phyloP scores from a whole-genome alignment of 1,140 invertebrate species.

The Rhysida immarginata region DNA sequence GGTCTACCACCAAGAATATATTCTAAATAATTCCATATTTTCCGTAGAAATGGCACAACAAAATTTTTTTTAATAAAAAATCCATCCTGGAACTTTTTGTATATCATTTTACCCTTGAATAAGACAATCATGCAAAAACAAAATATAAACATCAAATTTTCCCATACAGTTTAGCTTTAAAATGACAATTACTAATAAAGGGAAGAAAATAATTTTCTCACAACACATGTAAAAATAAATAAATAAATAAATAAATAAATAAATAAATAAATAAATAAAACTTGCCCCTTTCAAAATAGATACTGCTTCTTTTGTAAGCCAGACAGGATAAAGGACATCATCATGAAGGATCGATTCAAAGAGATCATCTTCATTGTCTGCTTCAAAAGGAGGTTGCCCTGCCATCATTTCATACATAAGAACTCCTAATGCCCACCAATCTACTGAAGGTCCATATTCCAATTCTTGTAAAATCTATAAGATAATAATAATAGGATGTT shows the following conservation, averaged over 20 bases:
- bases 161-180: too few relatives aligned
- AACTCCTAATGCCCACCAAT: slow-evolving; percentile 97
- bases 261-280: not conserved
- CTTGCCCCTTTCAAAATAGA: slow-evolving; percentile 80
- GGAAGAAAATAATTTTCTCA: too few relatives aligned
- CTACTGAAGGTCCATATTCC: slow-evolving; percentile 93
- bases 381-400: slow-evolving; percentile 97
- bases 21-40: too few relatives aligned
- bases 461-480: slow-evolving; percentile 87
- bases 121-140: too few relatives aligned
- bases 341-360: slow-evolving; percentile 98
- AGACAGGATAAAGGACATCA: slow-evolving; percentile 95
- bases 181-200: too few relatives aligned
- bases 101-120: too few relatives aligned
- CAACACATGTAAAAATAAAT: not conserved
- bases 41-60: too few relatives aligned
- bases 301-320: slow-evolving; percentile 90
- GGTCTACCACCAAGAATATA: too few relatives aligned
- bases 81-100: too few relatives aligned
- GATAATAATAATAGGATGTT: too few relatives aligned
- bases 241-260: not conserved
- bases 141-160: too few relatives aligned
- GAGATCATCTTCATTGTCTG: slow-evolving; percentile 97
- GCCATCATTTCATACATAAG: slow-evolving; percentile 99
- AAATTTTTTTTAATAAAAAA: too few relatives aligned